Evolutionary conservation across 2,797 vertebrate species (phyloP).

Genomic region (Pipistrellus kuhlii): DNA sequence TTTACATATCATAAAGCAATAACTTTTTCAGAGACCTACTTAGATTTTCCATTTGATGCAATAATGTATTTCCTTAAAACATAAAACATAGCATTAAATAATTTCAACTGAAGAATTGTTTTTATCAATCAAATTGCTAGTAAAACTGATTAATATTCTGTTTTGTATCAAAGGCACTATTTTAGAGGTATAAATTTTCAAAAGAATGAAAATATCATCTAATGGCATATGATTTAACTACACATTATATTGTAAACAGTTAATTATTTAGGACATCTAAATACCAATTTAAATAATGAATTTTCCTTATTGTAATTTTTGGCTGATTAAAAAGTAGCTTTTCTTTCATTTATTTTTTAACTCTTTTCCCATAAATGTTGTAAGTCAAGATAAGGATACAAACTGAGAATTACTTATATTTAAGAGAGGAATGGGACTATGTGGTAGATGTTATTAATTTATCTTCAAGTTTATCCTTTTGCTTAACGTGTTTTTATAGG

Average conservation of each 20-base stretch:
- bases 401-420: background rate
- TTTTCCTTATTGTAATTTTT: background rate
- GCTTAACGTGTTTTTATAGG: background rate
- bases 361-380: background rate
- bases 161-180: background rate
- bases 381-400: background rate
- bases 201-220: background rate
- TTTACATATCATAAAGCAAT: background rate
- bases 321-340: background rate
- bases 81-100: constrained; percentile 23
- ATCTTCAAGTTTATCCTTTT: background rate
- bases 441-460: background rate
- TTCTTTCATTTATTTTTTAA: background rate
- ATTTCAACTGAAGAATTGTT: constrained; percentile 23
- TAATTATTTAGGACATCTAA: background rate
- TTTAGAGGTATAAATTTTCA: background rate
- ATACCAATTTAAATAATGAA: background rate
- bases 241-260: background rate
- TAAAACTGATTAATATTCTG: background rate
- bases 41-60: background rate
- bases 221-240: background rate
- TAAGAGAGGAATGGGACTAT: background rate
- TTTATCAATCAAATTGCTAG: constrained; percentile 3
- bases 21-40: background rate
- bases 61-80: constrained; percentile 19